Percentiles rank a stretch among this genome's conserved stretches.
phyloP scores from a whole-genome alignment of 2,113 vertebrate genomes.

The Heliornis fulica region DNA sequence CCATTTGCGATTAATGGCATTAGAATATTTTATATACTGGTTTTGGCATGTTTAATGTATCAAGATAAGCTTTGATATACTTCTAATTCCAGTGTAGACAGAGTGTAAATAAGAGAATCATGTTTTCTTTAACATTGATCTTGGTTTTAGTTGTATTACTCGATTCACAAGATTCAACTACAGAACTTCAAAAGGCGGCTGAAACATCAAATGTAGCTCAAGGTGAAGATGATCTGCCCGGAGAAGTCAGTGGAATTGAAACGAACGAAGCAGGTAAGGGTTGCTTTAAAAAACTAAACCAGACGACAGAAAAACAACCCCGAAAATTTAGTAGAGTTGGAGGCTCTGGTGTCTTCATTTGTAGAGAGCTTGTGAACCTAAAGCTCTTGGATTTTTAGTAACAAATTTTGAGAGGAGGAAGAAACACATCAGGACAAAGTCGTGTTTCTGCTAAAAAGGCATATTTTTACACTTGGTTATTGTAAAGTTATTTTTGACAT shows the following conservation, averaged over 20 bases:
- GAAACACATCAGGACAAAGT: neutral
- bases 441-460: neutral
- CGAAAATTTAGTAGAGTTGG: neutral
- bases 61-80: neutral
- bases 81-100: neutral
- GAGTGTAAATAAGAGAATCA: neutral
- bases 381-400: neutral
- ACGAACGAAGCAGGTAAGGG: conserved; percentile 66
- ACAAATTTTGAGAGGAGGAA: neutral
- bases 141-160: conserved; percentile 78
- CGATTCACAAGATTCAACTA: conserved; percentile 85
- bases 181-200: conserved; percentile 39
- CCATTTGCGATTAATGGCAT: neutral
- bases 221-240: neutral
- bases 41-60: neutral
- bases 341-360: neutral
- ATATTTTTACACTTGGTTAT: neutral
- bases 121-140: neutral
- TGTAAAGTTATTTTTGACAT: neutral
- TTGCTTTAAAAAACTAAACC: neutral
- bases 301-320: neutral
- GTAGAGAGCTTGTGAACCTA: neutral
- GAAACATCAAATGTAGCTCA: conserved; percentile 3
- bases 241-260: conserved; percentile 53
- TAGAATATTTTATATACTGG: neutral